A percentile compares a stretch with the other conserved stretches of the same genome.
phyloP scores from a whole-genome alignment of 2,113 vertebrate species.

The Octodon degus region DNA sequence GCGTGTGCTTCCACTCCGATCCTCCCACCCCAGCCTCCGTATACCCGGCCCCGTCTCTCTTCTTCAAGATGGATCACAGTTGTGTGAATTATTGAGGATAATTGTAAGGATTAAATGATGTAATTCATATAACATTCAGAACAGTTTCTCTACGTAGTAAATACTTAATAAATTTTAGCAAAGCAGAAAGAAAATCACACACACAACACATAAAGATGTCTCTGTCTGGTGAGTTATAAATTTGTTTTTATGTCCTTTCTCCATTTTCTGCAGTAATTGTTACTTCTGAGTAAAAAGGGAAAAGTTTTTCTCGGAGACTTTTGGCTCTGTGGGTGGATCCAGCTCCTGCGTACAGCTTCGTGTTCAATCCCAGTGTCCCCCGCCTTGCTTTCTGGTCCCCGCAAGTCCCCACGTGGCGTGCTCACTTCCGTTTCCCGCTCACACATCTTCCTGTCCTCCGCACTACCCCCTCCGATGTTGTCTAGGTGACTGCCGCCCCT shows the following conservation, averaged over 20 bases:
- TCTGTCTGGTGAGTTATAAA: not conserved
- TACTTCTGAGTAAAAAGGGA: not conserved
- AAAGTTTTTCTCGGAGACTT: not conserved
- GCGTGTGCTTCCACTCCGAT: not conserved
- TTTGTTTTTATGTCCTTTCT: not conserved
- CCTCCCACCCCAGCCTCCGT: not conserved
- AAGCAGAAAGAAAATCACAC: not conserved
- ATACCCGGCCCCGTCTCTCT: not conserved
- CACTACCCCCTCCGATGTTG: not conserved
- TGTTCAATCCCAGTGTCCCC: not conserved
- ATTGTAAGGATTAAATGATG: not conserved
- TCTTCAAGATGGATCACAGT: not conserved
- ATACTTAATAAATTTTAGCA: conserved; percentile 22
- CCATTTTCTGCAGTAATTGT: not conserved
- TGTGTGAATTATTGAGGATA: not conserved
- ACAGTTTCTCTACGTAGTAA: not conserved
- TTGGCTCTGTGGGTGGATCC: not conserved
- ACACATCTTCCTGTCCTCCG: not conserved
- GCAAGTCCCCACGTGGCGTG: not conserved
- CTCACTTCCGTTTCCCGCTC: not conserved
- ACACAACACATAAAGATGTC: not conserved
- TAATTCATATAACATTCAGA: not conserved
- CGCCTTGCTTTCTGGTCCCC: not conserved
- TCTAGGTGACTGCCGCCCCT: not conserved
- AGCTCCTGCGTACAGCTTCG: not conserved